Evolutionary conservation across 2,888 invertebrate genomes (phyloP).

Genomic region (Graphium colonna): DNA sequence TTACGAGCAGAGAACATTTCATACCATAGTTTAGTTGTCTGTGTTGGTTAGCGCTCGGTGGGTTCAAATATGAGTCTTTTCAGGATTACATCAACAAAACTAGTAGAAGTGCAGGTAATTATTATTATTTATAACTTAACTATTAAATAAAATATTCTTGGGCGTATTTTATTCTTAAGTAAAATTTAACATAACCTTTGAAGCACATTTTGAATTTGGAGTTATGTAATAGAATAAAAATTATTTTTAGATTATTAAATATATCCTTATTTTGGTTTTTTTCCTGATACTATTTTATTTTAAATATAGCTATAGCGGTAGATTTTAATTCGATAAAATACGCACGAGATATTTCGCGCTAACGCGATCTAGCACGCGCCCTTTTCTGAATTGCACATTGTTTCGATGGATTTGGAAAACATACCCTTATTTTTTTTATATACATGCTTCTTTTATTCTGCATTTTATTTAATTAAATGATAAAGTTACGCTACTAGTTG

Average conservation of each 20-base stretch:
- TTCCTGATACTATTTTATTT: not conserved
- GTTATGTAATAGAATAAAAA: slow-evolving; percentile 39
- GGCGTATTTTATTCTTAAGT: slow-evolving; percentile 19
- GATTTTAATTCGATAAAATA: not conserved
- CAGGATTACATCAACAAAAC: slow-evolving; percentile 82
- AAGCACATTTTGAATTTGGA: slow-evolving; percentile 37
- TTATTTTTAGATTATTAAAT: slow-evolving; percentile 10
- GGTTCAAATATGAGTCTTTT: slow-evolving; percentile 82
- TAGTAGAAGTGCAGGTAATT: slow-evolving; percentile 82
- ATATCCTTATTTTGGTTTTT: not conserved
- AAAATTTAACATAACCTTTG: slow-evolving; percentile 34
- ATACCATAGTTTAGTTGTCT: slow-evolving; percentile 46
- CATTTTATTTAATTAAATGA: too few relatives aligned
- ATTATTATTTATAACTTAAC: too few relatives aligned
- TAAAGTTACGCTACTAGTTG: too few relatives aligned
- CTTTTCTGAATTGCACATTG: not conserved
- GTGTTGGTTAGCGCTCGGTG: slow-evolving; percentile 56
- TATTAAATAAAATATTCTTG: slow-evolving; percentile 17
- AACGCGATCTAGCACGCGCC: slow-evolving; percentile 6
- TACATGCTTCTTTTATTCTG: not conserved
- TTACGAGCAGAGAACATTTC: slow-evolving; percentile 42
- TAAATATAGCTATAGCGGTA: not conserved
- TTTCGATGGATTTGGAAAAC: too few relatives aligned
- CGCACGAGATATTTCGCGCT: slow-evolving; percentile 1
- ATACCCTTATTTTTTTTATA: not conserved